These are phyloP conservation scores for Loris lydekkerianus DNA, from an alignment of 2,797 vertebrate genomes.

Conservation along the genomic window DNA sequence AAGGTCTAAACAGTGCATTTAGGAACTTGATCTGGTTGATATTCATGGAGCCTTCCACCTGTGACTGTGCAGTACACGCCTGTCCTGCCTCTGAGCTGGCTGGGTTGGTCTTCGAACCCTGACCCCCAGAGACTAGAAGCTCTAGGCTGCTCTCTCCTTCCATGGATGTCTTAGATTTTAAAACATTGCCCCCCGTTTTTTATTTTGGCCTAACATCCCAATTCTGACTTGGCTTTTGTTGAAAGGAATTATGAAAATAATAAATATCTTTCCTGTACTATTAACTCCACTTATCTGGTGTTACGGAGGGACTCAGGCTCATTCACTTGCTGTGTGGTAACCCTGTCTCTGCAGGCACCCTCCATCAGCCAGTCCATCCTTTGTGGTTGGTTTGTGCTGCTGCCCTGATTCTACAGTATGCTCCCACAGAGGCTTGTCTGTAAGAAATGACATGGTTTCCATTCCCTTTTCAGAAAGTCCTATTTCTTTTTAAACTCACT, in stretches of 20 bases:
- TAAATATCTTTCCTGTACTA: not conserved
- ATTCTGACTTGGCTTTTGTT: not conserved
- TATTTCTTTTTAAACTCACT: not conserved
- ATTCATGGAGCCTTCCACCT: fast-evolving
- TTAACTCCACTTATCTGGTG: not conserved
- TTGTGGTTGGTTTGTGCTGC: not conserved
- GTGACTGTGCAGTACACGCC: not conserved
- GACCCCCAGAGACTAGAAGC: not conserved
- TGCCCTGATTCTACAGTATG: not conserved
- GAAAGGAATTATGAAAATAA: not conserved
- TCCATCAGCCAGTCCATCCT: fast-evolving
- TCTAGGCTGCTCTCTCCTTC: not conserved
- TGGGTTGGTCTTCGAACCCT: not conserved
- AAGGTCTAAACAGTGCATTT: not conserved
- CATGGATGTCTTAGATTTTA: fast-evolving
- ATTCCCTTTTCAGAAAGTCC: not conserved
- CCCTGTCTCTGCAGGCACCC: fast-evolving
- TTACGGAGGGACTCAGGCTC: not conserved
- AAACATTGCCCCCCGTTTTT: not conserved
- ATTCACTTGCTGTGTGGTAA: fast-evolving
- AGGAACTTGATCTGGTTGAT: not conserved
- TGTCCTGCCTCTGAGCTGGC: not conserved
- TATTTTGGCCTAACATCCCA: not conserved
- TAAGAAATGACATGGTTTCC: fast-evolving
- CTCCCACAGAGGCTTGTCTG: not conserved